Base-by-base conservation (phyloP, 1,140 invertebrate species). In the Sipha flava region DNA sequence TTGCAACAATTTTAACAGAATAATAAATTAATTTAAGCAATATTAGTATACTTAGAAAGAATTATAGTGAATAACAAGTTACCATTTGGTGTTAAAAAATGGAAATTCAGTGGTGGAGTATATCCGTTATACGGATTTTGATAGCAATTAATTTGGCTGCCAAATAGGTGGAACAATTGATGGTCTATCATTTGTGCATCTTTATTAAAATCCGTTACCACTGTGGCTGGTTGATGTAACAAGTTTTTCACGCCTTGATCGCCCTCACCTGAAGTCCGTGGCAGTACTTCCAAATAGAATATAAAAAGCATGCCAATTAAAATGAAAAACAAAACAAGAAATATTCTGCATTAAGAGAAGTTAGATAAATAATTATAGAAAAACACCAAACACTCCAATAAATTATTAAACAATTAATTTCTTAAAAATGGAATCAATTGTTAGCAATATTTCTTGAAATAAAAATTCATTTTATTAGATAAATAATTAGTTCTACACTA, bases 1-100 rank as follows among this genome's bases (percentile, higher is more conserved):
- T 12, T 23, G 14, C 40, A 10, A 47, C 40, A 47, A 70, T 37
- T 47, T n/a, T 14, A n/a, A 45, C 4, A 29, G 40, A 29, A 70
- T 47, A 47, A 45, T 45, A 45, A 68, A 45, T 29, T 29, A 45
- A 45, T 45, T 45, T 29, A 29, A 70, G 9, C 16, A 37, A 26
- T 45, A 47, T 70, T 47, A 70, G 5, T 72, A 54, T 21, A 54
- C 21, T 26, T 37, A 75, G 47, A 54, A 54, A 34, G 47, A 26
- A 77, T 40, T 77, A 77, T 26, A 77, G 49, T 26, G 40, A 59
- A 77, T 57, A 57, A 59, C 47, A 77, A 77, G 73, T 77, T 77
- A 77, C 73, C 73, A 77, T 77, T 77, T 43, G 73, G 73, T 77
- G 73, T 77, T 77, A 77, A 77, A 57, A 77, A 77, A 77, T 77